Base-by-base conservation (phyloP, 2,888 invertebrate species). In the Seira sanloemensis region DNA sequence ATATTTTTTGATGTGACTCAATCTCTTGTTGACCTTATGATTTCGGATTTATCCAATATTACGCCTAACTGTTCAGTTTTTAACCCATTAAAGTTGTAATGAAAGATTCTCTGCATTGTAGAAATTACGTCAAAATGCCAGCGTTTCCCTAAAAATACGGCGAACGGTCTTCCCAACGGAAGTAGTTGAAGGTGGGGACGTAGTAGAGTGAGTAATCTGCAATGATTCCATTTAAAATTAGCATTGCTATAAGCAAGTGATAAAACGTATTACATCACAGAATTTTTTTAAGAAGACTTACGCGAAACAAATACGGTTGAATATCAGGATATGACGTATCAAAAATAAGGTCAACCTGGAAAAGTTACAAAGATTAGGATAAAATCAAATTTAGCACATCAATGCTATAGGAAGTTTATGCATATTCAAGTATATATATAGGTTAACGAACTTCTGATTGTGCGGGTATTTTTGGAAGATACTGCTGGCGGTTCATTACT, bases 231-330 rank as follows among this genome's bases (percentile, higher is more conserved):
- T 67, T 12, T 68, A 26, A 54, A 27, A 46, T 62, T 78, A 9
- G 26, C 21, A 19, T 66, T 7, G 25, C n/a, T 19, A 69, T 7
- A n/a, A n/a, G 9, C 65, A 19, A 65, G 18, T n/a, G 19, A 65
- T 65, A 65, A 18, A n/a, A 27, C 19, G n/a, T 23, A 18, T 46
- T 18, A 72, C 46, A 72, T 2, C 18, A 50, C 1, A 12, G 12
- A 75, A 21, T 18, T 19, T 75, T 50, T 54, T 12, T 21, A 73
- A 19, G n/a, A 58, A 9, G 65, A 74, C 90, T 94, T 90, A 98
- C 94, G 93, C 97, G 97, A 92, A 97, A 98, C 89, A 98, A 93
- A 92, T 98, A 99, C 76, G 99, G 99, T 92, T 99, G 98, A 76
- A 98, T 96, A 91, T 99, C 98, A 0, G 94, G 92, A 92, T 95